phyloP scores from a whole-genome alignment of 2,888 invertebrate species.

The Lasioglossum villosulum region DNA sequence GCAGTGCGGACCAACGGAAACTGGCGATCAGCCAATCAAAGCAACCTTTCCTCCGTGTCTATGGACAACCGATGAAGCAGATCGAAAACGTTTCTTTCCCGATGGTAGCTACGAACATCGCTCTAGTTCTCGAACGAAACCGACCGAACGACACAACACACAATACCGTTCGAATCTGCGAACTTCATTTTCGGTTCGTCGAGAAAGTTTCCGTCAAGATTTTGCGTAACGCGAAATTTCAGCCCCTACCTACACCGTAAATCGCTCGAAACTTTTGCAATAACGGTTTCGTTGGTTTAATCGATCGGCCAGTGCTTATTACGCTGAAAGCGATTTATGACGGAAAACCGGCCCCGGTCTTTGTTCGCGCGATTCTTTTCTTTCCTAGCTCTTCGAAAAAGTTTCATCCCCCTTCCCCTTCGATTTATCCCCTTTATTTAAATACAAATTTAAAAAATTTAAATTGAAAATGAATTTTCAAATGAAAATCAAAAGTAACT shows the following conservation, averaged over 20 bases:
- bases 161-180: background rate
- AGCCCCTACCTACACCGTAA: background rate
- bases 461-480: too few species aligned
- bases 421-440: too few species aligned
- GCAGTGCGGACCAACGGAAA: constrained; percentile 64
- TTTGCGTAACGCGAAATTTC: background rate
- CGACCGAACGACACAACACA: background rate
- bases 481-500: too few species aligned
- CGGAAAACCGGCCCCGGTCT: background rate
- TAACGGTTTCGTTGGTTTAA: constrained; percentile 61
- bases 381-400: background rate
- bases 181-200: background rate
- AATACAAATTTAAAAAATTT: too few species aligned
- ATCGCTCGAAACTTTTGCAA: constrained; percentile 67
- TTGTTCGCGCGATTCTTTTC: background rate
- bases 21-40: constrained; percentile 53
- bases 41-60: background rate
- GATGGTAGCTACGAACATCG: background rate
- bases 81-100: background rate
- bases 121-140: background rate
- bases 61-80: background rate
- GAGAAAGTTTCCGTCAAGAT: background rate
- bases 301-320: constrained; percentile 25
- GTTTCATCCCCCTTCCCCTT: background rate
- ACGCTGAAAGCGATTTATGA: constrained; percentile 28